phyloP scores from a whole-genome alignment of 2,888 invertebrate species.

The Sarcophaga variegata region DNA sequence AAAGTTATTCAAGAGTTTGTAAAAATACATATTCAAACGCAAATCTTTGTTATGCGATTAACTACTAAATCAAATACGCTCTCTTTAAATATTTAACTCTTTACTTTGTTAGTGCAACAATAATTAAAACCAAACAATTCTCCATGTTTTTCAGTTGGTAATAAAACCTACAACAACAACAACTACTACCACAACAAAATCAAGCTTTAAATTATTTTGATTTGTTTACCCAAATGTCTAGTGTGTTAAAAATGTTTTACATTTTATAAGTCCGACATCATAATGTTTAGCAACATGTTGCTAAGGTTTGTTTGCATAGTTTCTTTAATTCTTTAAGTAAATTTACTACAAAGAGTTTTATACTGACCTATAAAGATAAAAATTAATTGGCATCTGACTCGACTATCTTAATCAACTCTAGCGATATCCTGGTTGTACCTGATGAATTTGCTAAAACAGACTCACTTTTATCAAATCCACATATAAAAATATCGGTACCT shows the following conservation, averaged over 20 bases:
- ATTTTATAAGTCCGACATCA: neutral
- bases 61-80: neutral
- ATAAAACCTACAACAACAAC: too few species aligned
- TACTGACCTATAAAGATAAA: too few species aligned
- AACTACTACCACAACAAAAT: neutral
- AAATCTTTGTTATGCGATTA: neutral
- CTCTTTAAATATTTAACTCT: neutral
- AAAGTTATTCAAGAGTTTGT: constrained; percentile 57
- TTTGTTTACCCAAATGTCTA: constrained; percentile 14
- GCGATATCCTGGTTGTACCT: too few species aligned
- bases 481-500: too few species aligned
- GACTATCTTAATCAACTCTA: too few species aligned
- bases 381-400: too few species aligned
- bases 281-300: constrained; percentile 53
- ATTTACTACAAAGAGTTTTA: too few species aligned
- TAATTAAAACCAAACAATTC: neutral
- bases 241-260: neutral
- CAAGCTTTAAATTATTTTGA: neutral
- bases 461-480: too few species aligned
- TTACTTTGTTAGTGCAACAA: neutral
- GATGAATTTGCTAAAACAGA: too few species aligned
- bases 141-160: neutral
- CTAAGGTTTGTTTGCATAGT: neutral
- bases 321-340: too few species aligned
- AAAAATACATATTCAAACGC: constrained; percentile 42